Evolutionary conservation across 2,113 vertebrate species (phyloP).

Genomic region (Acanthochromis polyacanthus): DNA sequence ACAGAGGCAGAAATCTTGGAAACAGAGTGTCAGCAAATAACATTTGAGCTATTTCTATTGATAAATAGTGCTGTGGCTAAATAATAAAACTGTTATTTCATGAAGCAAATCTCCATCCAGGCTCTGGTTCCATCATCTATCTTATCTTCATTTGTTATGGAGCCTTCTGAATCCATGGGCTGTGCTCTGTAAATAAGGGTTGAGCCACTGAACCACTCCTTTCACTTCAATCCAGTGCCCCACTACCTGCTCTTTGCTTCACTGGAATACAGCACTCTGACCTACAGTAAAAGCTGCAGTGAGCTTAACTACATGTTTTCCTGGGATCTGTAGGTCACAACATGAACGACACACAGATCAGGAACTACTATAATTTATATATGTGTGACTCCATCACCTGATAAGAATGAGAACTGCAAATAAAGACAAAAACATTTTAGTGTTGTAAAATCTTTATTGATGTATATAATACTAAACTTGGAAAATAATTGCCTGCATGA

Average conservation of each 20-base stretch:
- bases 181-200: neutral
- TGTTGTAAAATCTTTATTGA: constrained; percentile 74
- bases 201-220: constrained; percentile 18
- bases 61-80: too few species aligned
- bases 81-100: too few species aligned
- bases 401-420: neutral
- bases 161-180: neutral
- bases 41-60: too few species aligned
- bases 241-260: neutral
- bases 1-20: too few species aligned
- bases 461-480: constrained; percentile 52
- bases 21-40: too few species aligned
- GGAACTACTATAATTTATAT: neutral
- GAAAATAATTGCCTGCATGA: constrained; percentile 35
- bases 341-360: neutral
- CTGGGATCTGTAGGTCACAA: neutral
- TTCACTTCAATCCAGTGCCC: neutral
- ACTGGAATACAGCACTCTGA: neutral
- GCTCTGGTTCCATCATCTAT: neutral
- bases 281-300: neutral
- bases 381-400: neutral
- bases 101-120: neutral
- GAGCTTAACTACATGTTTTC: constrained; percentile 9
- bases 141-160: neutral
- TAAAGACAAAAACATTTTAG: constrained; percentile 2